Percentiles rank a stretch among this genome's conserved stretches.
These are phyloP conservation scores for Sesamia inferens DNA, from an alignment of 2,888 invertebrate genomes.

Conservation along the genomic window DNA sequence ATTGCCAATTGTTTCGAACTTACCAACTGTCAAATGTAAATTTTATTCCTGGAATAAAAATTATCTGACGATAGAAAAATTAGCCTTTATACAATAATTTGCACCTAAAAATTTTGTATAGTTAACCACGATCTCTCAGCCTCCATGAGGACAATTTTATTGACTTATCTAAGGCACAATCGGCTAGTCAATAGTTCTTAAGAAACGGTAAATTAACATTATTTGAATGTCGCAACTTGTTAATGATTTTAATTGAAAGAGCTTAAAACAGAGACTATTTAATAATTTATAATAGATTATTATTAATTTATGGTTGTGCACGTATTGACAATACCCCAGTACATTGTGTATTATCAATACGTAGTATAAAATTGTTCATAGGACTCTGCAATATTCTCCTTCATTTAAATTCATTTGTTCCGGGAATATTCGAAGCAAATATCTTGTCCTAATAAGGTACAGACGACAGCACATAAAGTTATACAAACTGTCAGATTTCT, in stretches of 20 bases:
- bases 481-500: too few relatives aligned
- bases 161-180: conserved; percentile 7
- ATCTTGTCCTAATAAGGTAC: neutral
- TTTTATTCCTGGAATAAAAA: neutral
- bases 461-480: too few relatives aligned
- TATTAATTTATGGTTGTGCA: neutral
- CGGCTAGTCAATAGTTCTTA: neutral
- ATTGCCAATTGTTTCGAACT: too few relatives aligned
- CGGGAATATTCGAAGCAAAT: neutral
- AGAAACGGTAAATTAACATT: neutral
- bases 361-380: neutral
- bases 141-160: neutral
- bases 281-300: neutral
- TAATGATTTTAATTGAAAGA: neutral
- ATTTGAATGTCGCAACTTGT: neutral
- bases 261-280: neutral
- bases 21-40: neutral
- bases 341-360: neutral
- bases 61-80: neutral
- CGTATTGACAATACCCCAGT: neutral
- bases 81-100: neutral
- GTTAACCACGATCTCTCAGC: neutral
- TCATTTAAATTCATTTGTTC: conserved; percentile 1
- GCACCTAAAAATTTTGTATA: neutral
- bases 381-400: neutral